Percentiles rank a stretch among this genome's conserved stretches.
phyloP scores from a whole-genome alignment of 2,113 vertebrate species.

The Hipposideros armiger region DNA sequence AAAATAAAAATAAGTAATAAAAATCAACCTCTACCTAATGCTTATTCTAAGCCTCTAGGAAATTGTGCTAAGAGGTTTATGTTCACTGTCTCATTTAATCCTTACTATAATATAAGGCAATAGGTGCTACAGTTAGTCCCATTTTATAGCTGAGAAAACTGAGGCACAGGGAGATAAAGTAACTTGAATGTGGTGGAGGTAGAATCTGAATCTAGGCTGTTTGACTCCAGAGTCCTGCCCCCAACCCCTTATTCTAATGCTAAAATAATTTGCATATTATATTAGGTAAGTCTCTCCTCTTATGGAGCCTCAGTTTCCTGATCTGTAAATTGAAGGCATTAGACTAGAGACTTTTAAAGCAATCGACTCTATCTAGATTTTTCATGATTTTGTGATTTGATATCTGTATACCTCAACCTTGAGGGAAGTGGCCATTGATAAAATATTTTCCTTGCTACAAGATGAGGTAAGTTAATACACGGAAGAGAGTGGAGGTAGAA shows the following conservation, averaged over 20 bases:
- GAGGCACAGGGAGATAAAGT: neutral
- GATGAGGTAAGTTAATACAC: neutral
- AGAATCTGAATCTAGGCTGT: neutral
- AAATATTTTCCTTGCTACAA: slow-evolving; percentile 12
- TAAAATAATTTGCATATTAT: neutral
- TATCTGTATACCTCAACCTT: neutral
- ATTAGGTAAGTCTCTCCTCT: neutral
- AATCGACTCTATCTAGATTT: neutral
- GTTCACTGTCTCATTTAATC: neutral
- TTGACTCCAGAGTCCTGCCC: neutral
- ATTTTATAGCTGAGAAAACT: slow-evolving; percentile 37
- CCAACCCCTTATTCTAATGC: neutral
- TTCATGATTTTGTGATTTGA: neutral
- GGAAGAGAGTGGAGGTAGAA: neutral
- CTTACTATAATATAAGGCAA: neutral
- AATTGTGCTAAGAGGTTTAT: neutral
- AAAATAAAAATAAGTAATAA: neutral
- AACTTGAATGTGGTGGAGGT: neutral
- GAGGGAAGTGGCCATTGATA: neutral
- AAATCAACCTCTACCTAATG: neutral
- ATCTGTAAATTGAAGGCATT: neutral
- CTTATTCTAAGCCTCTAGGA: neutral
- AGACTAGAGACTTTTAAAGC: slow-evolving; percentile 21
- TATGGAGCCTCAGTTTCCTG: neutral
- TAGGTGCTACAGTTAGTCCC: neutral